A percentile compares a stretch with the other conserved stretches of the same genome.
Evolutionary conservation across 1,140 invertebrate species (phyloP).

Genomic region (Pseudobourletiella spinata): DNA sequence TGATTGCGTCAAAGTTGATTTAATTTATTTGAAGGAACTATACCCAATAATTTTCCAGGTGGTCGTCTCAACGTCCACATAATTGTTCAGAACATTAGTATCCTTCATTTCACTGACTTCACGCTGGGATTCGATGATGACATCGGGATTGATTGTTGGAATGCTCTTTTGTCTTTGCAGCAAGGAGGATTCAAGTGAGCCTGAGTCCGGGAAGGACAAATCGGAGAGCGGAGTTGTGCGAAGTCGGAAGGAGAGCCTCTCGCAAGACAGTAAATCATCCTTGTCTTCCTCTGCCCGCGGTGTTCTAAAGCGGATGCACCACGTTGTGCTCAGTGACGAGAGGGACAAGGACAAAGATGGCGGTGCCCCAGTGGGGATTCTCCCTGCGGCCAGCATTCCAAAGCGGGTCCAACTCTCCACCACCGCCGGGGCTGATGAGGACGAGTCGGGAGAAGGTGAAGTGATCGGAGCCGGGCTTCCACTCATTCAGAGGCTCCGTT

Average conservation of each 20-base stretch:
- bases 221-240: constrained; percentile 2
- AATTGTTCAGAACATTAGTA: too few species aligned
- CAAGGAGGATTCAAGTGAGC: constrained; percentile 52
- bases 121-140: too few species aligned
- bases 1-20: too few species aligned
- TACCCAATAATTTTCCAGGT: too few species aligned
- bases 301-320: constrained; percentile 50
- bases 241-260: constrained; percentile 18
- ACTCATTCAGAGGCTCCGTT: constrained; percentile 63
- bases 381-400: not conserved
- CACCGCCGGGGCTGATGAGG: constrained; percentile 42
- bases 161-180: too few species aligned
- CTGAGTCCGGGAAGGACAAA: constrained; percentile 49
- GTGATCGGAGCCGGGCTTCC: constrained; percentile 66
- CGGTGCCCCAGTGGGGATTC: constrained; percentile 4
- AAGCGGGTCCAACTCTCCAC: constrained; percentile 21
- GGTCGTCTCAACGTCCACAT: too few species aligned
- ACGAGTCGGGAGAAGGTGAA: constrained; percentile 42
- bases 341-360: constrained; percentile 31
- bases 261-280: constrained; percentile 5
- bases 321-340: constrained; percentile 54
- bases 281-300: constrained; percentile 31
- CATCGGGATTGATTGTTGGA: too few species aligned
- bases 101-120: too few species aligned
- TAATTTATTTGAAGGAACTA: too few species aligned